phyloP scores from a whole-genome alignment of 2,113 vertebrate genomes.

The Aspiorhynchus laticeps region DNA sequence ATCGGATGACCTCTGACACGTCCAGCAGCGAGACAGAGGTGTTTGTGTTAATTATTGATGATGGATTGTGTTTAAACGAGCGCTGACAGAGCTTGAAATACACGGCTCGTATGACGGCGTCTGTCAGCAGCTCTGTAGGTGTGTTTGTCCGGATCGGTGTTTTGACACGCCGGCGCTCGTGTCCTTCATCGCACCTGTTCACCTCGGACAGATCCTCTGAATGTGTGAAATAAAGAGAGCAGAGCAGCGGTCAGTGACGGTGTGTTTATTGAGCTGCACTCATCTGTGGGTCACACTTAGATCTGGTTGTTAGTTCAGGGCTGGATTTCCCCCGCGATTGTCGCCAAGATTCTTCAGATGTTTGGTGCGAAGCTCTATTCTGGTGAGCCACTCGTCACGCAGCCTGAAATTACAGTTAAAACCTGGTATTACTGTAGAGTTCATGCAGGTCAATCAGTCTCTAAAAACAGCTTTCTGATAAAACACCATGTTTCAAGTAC shows the following conservation, averaged over 20 bases:
- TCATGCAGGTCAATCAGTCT: neutral
- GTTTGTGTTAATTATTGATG: neutral
- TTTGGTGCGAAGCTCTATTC: slow-evolving; percentile 72
- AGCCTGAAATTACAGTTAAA: slow-evolving; percentile 65
- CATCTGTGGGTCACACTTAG: neutral
- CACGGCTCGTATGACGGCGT: neutral
- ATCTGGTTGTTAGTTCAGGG: neutral
- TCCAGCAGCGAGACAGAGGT: neutral
- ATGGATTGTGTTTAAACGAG: neutral
- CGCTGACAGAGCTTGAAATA: neutral
- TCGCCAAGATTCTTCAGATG: slow-evolving; percentile 73
- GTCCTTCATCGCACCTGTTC: slow-evolving; percentile 51
- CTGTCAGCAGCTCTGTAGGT: neutral
- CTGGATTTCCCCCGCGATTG: slow-evolving; percentile 4
- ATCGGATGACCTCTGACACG: neutral
- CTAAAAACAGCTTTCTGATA: too few species aligned
- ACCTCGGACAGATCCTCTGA: neutral
- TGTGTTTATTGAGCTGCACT: slow-evolving; percentile 6
- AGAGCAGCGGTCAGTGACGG: neutral
- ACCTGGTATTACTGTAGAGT: neutral
- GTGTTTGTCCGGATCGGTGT: slow-evolving; percentile 7
- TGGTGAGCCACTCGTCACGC: slow-evolving; percentile 70
- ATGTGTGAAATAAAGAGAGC: slow-evolving; percentile 22
- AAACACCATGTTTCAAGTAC: neutral
- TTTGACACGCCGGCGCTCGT: neutral